Evolutionary conservation across 1,140 invertebrate genomes (phyloP).

Genomic region (Conus betulinus): DNA sequence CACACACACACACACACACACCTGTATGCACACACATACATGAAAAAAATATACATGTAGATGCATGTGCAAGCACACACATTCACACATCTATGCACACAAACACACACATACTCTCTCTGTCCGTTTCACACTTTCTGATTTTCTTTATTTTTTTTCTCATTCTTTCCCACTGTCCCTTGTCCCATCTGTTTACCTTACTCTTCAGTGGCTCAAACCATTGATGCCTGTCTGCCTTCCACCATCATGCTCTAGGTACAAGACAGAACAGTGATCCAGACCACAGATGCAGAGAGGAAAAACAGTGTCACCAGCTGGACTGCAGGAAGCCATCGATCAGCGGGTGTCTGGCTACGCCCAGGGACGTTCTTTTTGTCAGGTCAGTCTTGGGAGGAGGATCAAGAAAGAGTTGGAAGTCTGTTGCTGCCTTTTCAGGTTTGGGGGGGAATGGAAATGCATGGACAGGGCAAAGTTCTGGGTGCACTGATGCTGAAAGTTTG

Average conservation of each 20-base stretch:
- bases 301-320: constrained; percentile 85
- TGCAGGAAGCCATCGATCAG: constrained; percentile 89
- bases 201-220: too few relatives aligned
- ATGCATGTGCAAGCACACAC: background rate
- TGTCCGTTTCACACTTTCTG: too few relatives aligned
- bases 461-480: too few relatives aligned
- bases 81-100: background rate
- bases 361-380: constrained; percentile 92
- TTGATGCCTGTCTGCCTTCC: background rate
- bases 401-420: background rate
- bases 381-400: constrained; percentile 65
- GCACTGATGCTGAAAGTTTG: too few relatives aligned
- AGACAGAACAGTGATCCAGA: constrained; percentile 90
- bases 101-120: background rate
- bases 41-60: background rate
- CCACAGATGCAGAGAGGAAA: constrained; percentile 90
- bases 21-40: background rate
- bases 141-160: too few relatives aligned
- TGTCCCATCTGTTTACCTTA: too few relatives aligned
- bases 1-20: background rate
- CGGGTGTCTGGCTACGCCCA: constrained; percentile 81
- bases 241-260: constrained; percentile 70
- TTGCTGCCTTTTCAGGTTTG: too few relatives aligned
- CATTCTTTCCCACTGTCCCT: too few relatives aligned
- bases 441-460: too few relatives aligned